A percentile compares a stretch with the other conserved stretches of the same genome.
Evolutionary conservation across 1,140 invertebrate genomes (phyloP).

Genomic region (Chironomus tepperi): DNA sequence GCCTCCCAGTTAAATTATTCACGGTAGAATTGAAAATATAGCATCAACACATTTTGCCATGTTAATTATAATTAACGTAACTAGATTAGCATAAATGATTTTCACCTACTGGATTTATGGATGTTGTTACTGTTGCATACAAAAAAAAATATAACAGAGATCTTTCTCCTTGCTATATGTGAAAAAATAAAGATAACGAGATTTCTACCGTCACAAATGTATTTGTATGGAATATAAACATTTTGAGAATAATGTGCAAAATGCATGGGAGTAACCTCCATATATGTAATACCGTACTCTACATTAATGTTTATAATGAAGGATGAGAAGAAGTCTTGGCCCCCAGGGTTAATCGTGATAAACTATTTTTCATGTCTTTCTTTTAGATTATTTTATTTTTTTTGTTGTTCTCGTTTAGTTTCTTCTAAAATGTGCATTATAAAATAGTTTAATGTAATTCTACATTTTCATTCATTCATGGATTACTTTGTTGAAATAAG

Average conservation of each 20-base stretch:
- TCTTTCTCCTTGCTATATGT: no score
- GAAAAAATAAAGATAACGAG: no score
- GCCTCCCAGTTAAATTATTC: background rate
- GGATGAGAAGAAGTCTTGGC: background rate
- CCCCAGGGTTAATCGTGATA: conserved; percentile 16
- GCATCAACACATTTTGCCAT: background rate
- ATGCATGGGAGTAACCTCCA: background rate
- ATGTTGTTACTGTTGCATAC: background rate
- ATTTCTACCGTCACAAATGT: background rate
- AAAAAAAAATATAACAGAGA: no score
- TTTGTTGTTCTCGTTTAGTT: no score
- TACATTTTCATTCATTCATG: no score
- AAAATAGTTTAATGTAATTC: no score
- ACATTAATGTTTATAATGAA: no score
- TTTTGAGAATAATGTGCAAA: background rate
- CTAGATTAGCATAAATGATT: conserved; percentile 23
- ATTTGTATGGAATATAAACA: background rate
- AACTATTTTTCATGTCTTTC: conserved; percentile 10
- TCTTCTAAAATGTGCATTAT: no score
- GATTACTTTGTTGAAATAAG: no score
- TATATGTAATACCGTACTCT: background rate
- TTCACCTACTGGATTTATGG: conserved; percentile 19
- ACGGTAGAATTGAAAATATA: background rate
- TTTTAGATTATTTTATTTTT: background rate
- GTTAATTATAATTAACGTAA: conserved; percentile 23